phyloP scores from a whole-genome alignment of 92 coral and sea anemone species.

The Scolanthus callimorphus region DNA sequence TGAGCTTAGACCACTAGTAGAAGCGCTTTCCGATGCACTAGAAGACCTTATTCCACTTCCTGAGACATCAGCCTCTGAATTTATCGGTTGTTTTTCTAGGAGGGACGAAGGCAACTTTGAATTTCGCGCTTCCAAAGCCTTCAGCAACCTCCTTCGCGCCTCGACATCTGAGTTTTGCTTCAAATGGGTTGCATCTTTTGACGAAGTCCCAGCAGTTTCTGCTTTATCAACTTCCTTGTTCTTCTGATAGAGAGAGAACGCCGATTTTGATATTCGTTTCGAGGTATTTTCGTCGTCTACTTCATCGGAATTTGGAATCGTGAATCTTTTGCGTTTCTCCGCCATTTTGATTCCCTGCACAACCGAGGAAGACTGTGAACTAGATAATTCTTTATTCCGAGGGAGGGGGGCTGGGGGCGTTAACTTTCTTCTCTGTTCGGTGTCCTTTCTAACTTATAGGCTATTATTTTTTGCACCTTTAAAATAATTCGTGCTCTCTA shows the following conservation, averaged over 20 bases:
- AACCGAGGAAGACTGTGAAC: conserved; percentile 2
- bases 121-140: conserved; percentile 1
- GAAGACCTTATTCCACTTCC: background rate
- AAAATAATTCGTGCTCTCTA: too few species aligned
- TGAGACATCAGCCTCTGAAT: background rate
- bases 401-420: conserved; percentile 1
- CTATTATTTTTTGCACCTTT: too few species aligned
- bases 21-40: background rate
- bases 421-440: too few species aligned
- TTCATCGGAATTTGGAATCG: conserved; percentile 69
- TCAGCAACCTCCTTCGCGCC: conserved; percentile 10
- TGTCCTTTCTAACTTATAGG: too few species aligned
- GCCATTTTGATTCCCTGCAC: conserved; percentile 47
- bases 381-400: background rate
- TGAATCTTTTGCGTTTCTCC: conserved; percentile 52
- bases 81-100: background rate
- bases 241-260: conserved; percentile 22
- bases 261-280: conserved; percentile 18
- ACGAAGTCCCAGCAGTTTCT: conserved; percentile 1
- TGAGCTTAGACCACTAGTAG: conserved; percentile 1
- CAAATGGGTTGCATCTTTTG: background rate
- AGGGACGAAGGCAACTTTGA: background rate
- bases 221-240: conserved; percentile 2
- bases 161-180: conserved; percentile 6
- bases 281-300: conserved; percentile 50